Conservation (phyloP, 2,888 invertebrate genomes). For the Cataglyphis altisquamis region DNA sequence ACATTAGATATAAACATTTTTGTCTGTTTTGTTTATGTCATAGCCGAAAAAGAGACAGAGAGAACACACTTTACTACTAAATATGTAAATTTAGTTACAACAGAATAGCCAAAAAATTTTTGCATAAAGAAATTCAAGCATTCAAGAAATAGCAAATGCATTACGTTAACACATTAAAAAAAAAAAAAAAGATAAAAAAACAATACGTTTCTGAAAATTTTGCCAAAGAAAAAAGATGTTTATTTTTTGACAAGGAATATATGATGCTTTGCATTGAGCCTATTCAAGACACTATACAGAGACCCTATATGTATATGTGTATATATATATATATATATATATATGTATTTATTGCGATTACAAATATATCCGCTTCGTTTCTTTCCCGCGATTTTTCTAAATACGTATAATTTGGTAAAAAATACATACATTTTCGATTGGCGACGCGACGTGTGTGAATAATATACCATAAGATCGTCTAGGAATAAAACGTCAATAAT, state of each 20-base stretch:
- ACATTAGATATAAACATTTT: not conserved
- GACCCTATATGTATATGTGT: too few species aligned
- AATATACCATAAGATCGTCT: conserved; percentile 45
- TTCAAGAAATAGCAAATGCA: not conserved
- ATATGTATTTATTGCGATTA: not conserved
- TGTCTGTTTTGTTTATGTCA: not conserved
- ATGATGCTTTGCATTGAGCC: not conserved
- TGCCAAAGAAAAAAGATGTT: not conserved
- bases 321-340: too few species aligned
- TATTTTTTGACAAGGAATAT: not conserved
- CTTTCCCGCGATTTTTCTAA: conserved; percentile 23
- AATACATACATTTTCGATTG: conserved; percentile 44
- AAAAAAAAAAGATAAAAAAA: not conserved
- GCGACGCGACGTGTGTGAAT: conserved; percentile 34
- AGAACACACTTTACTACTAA: too few species aligned
- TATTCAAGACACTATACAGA: too few species aligned
- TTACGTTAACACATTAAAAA: not conserved
- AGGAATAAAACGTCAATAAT: conserved; percentile 71
- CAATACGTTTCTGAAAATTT: not conserved
- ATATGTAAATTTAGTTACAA: too few species aligned
- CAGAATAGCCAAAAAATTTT: not conserved
- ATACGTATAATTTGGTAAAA: conserved; percentile 44
- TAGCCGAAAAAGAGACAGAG: not conserved
- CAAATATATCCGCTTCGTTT: conserved; percentile 2
- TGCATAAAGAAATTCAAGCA: too few species aligned